These are phyloP conservation scores for Ispidina lecontei DNA, from an alignment of 2,797 vertebrate species.

Conservation along the genomic window DNA sequence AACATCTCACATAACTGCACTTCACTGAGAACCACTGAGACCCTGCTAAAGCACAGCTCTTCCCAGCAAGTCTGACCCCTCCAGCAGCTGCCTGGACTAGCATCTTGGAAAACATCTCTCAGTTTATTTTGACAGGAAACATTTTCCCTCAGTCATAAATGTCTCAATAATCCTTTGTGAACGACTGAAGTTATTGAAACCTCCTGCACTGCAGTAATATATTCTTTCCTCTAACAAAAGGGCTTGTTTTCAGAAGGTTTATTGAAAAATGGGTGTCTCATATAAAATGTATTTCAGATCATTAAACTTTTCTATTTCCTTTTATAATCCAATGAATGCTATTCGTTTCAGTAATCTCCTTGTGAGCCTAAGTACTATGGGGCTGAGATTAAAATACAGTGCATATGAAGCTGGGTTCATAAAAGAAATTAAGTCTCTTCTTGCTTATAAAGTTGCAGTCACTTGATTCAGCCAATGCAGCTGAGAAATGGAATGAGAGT, in stretches of 20 bases:
- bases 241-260: constrained; percentile 68
- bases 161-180: constrained; percentile 61
- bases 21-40: not conserved
- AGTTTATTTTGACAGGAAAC: constrained; percentile 50
- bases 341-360: constrained; percentile 61
- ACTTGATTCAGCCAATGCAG: constrained; percentile 22
- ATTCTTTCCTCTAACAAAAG: constrained; percentile 56
- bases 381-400: constrained; percentile 67
- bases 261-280: constrained; percentile 68
- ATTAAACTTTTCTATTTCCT: constrained; percentile 73
- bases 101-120: constrained; percentile 46
- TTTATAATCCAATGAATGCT: constrained; percentile 74
- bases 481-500: not conserved
- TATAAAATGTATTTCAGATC: constrained; percentile 70
- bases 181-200: constrained; percentile 65
- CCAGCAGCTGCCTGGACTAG: not conserved
- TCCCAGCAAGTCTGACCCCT: not conserved
- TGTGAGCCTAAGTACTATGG: constrained; percentile 34
- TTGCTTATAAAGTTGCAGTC: constrained; percentile 22
- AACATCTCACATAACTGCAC: not conserved
- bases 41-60: not conserved
- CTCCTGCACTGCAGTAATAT: constrained; percentile 47
- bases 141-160: constrained; percentile 58
- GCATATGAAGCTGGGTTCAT: constrained; percentile 58
- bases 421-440: constrained; percentile 51